Conservation (phyloP, 2,797 vertebrate species). For the Characodon lateralis region DNA sequence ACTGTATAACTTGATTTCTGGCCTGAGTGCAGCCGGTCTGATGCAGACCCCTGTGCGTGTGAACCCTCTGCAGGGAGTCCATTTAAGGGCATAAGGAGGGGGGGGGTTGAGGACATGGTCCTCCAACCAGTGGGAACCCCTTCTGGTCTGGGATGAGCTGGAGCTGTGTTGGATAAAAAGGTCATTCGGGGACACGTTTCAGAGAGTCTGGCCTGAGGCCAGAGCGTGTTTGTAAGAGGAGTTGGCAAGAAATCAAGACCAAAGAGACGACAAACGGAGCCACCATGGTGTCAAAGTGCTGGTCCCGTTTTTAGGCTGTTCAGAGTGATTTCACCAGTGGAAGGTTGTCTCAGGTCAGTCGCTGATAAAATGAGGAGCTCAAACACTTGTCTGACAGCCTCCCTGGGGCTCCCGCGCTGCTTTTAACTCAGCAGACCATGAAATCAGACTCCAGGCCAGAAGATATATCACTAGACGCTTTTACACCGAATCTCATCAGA, state of each 20-base stretch:
- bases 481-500: constrained; percentile 25
- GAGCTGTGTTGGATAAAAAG: constrained; percentile 52
- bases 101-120: constrained; percentile 56
- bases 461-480: constrained; percentile 50
- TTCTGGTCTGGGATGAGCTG: constrained; percentile 61
- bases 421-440: constrained; percentile 74
- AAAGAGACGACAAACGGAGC: constrained; percentile 46
- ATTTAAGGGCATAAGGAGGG: constrained; percentile 43
- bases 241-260: constrained; percentile 58
- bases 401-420: constrained; percentile 56
- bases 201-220: constrained; percentile 47
- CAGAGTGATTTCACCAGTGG: constrained; percentile 56
- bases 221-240: constrained; percentile 58
- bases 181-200: constrained; percentile 64
- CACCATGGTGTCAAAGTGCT: constrained; percentile 43
- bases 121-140: constrained; percentile 64
- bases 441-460: constrained; percentile 63
- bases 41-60: constrained; percentile 67
- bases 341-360: constrained; percentile 71
- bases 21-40: constrained; percentile 62
- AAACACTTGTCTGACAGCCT: constrained; percentile 57
- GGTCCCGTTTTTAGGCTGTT: constrained; percentile 54
- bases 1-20: constrained; percentile 49
- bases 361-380: constrained; percentile 64
- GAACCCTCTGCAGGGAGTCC: constrained; percentile 64